Percentiles rank a stretch among this genome's conserved stretches.
Conservation (phyloP, 2,797 vertebrate species). For the Telmatherina bonti region DNA sequence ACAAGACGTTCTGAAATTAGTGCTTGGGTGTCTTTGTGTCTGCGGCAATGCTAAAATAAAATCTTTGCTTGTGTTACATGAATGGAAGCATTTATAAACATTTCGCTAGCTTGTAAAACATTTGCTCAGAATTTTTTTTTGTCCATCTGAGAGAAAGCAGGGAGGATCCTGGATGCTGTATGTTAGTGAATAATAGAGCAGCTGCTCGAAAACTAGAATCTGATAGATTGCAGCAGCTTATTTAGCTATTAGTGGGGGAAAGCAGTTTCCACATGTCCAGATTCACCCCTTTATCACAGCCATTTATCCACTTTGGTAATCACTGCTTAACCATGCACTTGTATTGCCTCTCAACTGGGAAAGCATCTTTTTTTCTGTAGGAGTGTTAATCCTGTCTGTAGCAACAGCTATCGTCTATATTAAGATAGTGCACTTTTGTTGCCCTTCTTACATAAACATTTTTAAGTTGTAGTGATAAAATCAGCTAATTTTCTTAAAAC, state of each 20-base stretch:
- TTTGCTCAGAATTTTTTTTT: neutral
- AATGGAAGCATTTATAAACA: constrained; percentile 42
- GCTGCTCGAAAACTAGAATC: constrained; percentile 34
- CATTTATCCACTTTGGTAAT: constrained; percentile 72
- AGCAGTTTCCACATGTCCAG: constrained; percentile 60
- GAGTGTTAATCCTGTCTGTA: constrained; percentile 1
- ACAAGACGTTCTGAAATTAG: constrained; percentile 37
- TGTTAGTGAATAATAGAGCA: constrained; percentile 27
- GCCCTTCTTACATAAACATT: neutral
- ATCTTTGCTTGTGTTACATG: constrained; percentile 39
- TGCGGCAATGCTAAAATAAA: constrained; percentile 31
- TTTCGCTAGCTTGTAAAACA: constrained; percentile 6
- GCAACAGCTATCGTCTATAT: neutral
- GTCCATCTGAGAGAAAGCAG: neutral
- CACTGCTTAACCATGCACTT: constrained; percentile 56
- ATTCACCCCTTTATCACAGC: constrained; percentile 60
- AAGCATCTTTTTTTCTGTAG: neutral
- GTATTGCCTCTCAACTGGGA: constrained; percentile 37
- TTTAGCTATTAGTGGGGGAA: constrained; percentile 59
- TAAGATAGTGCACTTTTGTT: neutral
- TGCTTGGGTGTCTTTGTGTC: constrained; percentile 10
- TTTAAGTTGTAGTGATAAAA: neutral
- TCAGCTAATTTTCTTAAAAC: neutral
- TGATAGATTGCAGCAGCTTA: constrained; percentile 64
- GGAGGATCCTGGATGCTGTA: constrained; percentile 9